Base-by-base conservation (phyloP, 92 coral and sea anemone genomes). In the Bergia sp. region DNA sequence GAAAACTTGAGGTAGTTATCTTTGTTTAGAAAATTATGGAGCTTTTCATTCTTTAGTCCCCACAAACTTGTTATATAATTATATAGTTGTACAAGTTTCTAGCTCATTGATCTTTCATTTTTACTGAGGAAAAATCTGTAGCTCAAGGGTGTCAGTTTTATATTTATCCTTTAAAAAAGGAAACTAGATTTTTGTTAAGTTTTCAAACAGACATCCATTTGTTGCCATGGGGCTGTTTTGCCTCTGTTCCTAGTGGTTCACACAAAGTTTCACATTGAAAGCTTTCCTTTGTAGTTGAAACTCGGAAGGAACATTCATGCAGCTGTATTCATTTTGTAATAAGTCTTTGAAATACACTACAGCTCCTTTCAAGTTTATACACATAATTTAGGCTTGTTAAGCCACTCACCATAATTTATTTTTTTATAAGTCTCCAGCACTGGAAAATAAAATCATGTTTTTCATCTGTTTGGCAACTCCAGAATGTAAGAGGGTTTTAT, bases 201-300 rank as follows among this genome's bases (percentile, higher is more conserved):
- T 57, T 57, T 55, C 18, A 10, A 80, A 7, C 85, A 80, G 37
- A 57, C 36, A 57, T 37, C n/a, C 21, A 9, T 23, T 66, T 65
- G 86, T 82, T 82, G 53, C 76, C 76, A 82, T 66, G 58, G 86
- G 86, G 5, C 37, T 58, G 50, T 61, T 38, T 40, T 81, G 85
- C 43, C 5, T 16, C 53, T 64, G 53, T 20, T 16, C 29, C 29
- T 61, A 7, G 3, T 16, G 29, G 20, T 18, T 53, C 16, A 10
- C 11, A 53, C 58, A 53, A 12, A 53, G 29, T 61, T 61, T 61
- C 3, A 61, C 1, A 36, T 47, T 79, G 44, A 37, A 77, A 77
- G 37, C 37, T 80, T 55, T 80, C 72, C 72, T 80, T 79, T 36
- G 37, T 13, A 4, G 13, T 80, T 15, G 47, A 80, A 79, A 79